A percentile compares a stretch with the other conserved stretches of the same genome.
Conservation (phyloP, 2,888 invertebrate genomes). For the Steromphala cineraria region DNA sequence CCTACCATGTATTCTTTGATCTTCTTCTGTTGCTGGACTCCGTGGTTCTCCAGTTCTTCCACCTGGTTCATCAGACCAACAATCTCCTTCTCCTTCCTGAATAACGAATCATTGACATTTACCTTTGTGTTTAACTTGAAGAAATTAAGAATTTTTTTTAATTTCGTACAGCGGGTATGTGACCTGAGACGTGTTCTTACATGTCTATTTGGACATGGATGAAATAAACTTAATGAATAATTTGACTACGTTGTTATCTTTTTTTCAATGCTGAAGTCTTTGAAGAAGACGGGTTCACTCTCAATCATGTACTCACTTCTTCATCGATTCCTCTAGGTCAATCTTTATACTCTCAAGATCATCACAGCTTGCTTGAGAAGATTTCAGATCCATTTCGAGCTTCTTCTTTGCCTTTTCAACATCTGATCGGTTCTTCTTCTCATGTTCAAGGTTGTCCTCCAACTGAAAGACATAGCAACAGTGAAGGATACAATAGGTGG, state of each 20-base stretch:
- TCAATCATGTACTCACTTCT: slow-evolving; percentile 47
- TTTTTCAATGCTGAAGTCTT: too few relatives aligned
- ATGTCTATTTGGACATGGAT: too few relatives aligned
- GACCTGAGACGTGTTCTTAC: too few relatives aligned
- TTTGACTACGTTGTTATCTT: too few relatives aligned
- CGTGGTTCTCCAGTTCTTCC: slow-evolving; percentile 98
- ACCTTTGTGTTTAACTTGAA: too few relatives aligned
- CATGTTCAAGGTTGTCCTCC: slow-evolving; percentile 98
- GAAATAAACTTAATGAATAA: too few relatives aligned
- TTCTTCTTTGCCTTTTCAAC: slow-evolving; percentile 91
- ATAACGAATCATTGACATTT: too few relatives aligned
- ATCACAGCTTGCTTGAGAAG: slow-evolving; percentile 74
- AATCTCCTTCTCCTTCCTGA: slow-evolving; percentile 97
- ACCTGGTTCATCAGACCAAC: slow-evolving; percentile 93
- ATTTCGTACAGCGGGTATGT: too few relatives aligned
- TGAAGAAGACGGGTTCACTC: too few relatives aligned
- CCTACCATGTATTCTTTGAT: slow-evolving; percentile 90
- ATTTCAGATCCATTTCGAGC: slow-evolving; percentile 98
- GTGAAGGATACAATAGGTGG: too few relatives aligned
- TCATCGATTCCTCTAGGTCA: slow-evolving; percentile 64
- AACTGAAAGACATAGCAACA: slow-evolving; percentile 78
- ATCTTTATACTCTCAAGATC: slow-evolving; percentile 74
- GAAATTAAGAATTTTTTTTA: too few relatives aligned
- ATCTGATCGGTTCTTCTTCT: slow-evolving; percentile 98
- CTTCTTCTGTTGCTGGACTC: slow-evolving; percentile 97